Evolutionary conservation across 2,888 invertebrate genomes (phyloP), one percentile per base, ranked within the genome.

Genomic region (Ormyrus pomaceus): DNA sequence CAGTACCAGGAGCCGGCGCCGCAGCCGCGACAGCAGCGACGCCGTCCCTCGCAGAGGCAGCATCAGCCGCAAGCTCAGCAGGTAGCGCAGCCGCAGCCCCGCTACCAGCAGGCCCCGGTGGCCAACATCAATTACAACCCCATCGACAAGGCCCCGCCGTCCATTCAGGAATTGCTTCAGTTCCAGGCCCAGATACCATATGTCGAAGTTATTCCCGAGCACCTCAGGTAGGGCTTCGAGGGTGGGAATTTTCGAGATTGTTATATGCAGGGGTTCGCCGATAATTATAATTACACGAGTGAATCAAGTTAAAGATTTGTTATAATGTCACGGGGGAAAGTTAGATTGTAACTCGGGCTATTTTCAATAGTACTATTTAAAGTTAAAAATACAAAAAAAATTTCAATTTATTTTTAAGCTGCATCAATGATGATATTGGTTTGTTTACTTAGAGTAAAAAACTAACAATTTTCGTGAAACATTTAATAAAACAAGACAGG

Each of bases 151-250:
- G 88, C 89, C 7, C 89, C 91, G 0, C 81, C 87, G 5, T 86
- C 87, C 53, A 89, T 91, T 56, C 88, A 88, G 50, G 87, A 90
- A 73, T 72, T 90, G 53, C 85, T 90, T 9, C 86, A 88, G 51
- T 89, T 86, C 73, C 90, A 90, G 77, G 86, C 86, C 13, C 88
- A 89, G 77, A 87, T 90, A 79, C 90, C 90, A n/a, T 90, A 89
- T 82, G 68, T 87, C 61, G 89, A 89, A 82, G 86, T 86, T 75
- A 88, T 90, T 59, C 90, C 89, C 9, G 88, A 88, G 80, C 89
- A 86, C 48, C 76, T 72, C 10, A 83, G 84, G 82, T 84, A 81
- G 5, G 65, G 2, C 19, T 5, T 3, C 13, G 6, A 50, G 5
- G 2, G 46, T 34, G 8, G 19, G 13, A 50, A 61, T 61, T 72